Conservation (phyloP, 2,113 vertebrate genomes). For the Indri indri region DNA sequence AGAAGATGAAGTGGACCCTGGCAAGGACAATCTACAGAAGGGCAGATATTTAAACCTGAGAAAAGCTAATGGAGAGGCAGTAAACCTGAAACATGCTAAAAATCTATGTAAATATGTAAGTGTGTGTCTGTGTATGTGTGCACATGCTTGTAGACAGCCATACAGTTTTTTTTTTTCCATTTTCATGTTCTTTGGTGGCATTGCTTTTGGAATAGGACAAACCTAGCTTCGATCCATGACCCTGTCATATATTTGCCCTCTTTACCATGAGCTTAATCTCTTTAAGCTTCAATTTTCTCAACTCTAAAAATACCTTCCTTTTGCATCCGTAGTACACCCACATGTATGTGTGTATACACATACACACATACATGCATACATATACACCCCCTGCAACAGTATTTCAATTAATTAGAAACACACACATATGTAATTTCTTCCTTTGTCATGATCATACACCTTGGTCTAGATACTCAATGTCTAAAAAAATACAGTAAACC, state of each 20-base stretch:
- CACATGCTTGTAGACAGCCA: neutral
- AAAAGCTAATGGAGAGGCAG: neutral
- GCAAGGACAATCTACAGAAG: neutral
- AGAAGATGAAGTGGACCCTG: neutral
- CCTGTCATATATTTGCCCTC: neutral
- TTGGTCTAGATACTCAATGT: neutral
- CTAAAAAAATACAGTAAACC: neutral
- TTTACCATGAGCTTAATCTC: neutral
- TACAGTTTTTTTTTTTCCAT: neutral
- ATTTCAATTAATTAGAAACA: neutral
- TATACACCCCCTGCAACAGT: neutral
- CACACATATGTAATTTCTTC: neutral
- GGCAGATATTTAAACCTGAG: neutral
- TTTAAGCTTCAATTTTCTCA: neutral
- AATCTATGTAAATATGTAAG: neutral
- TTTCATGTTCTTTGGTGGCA: neutral
- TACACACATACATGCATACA: neutral
- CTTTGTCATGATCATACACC: neutral
- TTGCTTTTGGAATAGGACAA: neutral
- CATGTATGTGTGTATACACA: neutral
- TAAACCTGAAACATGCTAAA: neutral
- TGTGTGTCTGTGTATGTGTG: neutral
- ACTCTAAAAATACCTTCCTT: neutral
- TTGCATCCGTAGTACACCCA: neutral
- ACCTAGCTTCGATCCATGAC: neutral